These are phyloP conservation scores for Sceloporus tristichus DNA, from an alignment of 2,113 vertebrate species.

Conservation along the genomic window DNA sequence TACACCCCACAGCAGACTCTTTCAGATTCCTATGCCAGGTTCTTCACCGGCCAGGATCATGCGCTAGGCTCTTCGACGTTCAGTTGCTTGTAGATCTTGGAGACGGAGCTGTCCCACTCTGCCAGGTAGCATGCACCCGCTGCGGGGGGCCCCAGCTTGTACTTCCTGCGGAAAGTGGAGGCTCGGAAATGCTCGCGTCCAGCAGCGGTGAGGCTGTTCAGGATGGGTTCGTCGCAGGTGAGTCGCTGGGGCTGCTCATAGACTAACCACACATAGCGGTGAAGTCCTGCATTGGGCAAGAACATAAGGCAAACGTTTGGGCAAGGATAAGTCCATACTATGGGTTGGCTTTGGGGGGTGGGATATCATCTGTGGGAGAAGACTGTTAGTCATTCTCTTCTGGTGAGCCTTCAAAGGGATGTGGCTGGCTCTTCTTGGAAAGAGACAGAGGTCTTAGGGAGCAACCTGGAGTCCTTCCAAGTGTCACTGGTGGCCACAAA, in stretches of 20 bases:
- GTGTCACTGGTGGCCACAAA: no score
- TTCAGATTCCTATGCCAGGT: no score
- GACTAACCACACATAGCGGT: slow-evolving; percentile 86
- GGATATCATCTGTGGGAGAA: no score
- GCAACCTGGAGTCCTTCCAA: no score
- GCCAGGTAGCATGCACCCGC: slow-evolving; percentile 85
- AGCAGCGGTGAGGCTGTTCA: slow-evolving; percentile 79
- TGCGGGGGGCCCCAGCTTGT: slow-evolving; percentile 74
- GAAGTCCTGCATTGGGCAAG: slow-evolving; percentile 75
- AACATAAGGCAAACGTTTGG: background rate
- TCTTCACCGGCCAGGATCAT: no score
- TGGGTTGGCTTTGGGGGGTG: no score
- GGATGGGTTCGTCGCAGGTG: slow-evolving; percentile 76
- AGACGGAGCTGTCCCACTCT: slow-evolving; percentile 86
- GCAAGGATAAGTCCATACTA: background rate
- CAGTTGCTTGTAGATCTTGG: slow-evolving; percentile 84
- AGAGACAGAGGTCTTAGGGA: no score
- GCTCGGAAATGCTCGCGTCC: slow-evolving; percentile 79
- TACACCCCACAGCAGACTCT: no score
- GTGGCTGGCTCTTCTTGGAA: no score
- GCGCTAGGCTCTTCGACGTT: background rate
- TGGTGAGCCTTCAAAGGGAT: no score
- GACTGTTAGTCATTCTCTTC: no score
- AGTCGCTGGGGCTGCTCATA: slow-evolving; percentile 79
- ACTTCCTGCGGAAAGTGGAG: slow-evolving; percentile 80